A percentile compares a stretch with the other conserved stretches of the same genome.
These are phyloP conservation scores for Nesidiocoris tenuis DNA, from an alignment of 2,888 invertebrate species.

Conservation along the genomic window DNA sequence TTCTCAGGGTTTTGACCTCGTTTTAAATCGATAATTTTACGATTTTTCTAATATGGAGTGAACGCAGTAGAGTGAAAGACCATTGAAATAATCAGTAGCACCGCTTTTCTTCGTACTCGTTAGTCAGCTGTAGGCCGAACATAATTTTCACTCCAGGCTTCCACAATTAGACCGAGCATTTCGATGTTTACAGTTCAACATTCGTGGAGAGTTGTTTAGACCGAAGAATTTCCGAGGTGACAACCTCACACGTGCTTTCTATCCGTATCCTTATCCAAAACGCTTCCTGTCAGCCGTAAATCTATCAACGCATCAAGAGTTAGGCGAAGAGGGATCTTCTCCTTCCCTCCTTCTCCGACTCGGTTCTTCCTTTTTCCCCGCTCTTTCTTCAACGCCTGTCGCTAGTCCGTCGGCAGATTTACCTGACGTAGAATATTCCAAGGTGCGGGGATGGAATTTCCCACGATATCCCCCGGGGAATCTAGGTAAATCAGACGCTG, in stretches of 20 bases:
- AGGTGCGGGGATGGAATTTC: neutral
- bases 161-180: too few species aligned
- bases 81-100: too few species aligned
- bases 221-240: neutral
- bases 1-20: too few species aligned
- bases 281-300: conserved; percentile 27
- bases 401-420: neutral
- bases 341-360: conserved; percentile 9
- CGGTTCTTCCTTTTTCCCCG: neutral
- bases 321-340: conserved; percentile 1
- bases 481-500: too few species aligned
- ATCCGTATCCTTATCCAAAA: neutral
- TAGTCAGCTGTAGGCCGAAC: too few species aligned
- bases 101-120: too few species aligned
- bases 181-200: neutral
- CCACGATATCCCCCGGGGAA: neutral
- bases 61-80: too few species aligned
- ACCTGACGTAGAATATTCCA: neutral
- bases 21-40: too few species aligned
- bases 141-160: too few species aligned
- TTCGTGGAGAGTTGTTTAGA: neutral
- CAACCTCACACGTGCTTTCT: neutral
- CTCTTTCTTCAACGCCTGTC: neutral
- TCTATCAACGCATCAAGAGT: conserved; percentile 21
- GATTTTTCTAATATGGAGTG: too few species aligned